Conservation (phyloP, 2,113 vertebrate species). For the Rhinogobius similis region DNA sequence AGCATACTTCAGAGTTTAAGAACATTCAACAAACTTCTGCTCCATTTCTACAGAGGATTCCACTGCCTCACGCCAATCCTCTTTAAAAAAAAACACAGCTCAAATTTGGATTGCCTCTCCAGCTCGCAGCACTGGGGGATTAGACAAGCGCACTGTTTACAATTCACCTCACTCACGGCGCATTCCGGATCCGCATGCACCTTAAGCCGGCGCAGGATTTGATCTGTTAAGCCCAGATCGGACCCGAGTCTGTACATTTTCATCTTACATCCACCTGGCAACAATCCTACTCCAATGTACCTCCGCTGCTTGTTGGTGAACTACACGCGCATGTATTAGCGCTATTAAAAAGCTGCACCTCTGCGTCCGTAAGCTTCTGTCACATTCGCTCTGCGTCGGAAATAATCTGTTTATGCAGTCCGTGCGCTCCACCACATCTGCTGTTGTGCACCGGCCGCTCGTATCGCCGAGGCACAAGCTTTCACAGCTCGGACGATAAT, state of each 20-base stretch:
- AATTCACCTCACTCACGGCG: not conserved
- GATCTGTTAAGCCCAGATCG: not conserved
- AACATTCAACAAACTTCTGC: not conserved
- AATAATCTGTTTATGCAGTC: constrained; percentile 58
- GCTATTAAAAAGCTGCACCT: constrained; percentile 48
- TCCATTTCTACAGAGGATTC: not conserved
- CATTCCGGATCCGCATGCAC: not conserved
- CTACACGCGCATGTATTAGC: constrained; percentile 32
- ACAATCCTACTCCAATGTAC: not conserved
- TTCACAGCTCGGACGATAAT: constrained; percentile 10
- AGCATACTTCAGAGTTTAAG: not conserved
- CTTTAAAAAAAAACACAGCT: not conserved
- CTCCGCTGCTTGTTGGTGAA: not conserved
- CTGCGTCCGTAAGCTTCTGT: constrained; percentile 46
- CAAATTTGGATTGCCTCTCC: not conserved
- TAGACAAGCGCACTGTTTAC: not conserved
- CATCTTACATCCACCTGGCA: too few species aligned
- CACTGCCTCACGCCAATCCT: not conserved
- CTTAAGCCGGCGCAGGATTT: constrained; percentile 1
- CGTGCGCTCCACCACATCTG: constrained; percentile 42
- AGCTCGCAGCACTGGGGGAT: not conserved
- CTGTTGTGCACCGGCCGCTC: constrained; percentile 26
- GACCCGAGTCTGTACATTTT: not conserved
- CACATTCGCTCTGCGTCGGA: constrained; percentile 41
- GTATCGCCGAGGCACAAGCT: constrained; percentile 24